Conservation (phyloP, 2,797 vertebrate genomes). For the Ataeniobius toweri region DNA sequence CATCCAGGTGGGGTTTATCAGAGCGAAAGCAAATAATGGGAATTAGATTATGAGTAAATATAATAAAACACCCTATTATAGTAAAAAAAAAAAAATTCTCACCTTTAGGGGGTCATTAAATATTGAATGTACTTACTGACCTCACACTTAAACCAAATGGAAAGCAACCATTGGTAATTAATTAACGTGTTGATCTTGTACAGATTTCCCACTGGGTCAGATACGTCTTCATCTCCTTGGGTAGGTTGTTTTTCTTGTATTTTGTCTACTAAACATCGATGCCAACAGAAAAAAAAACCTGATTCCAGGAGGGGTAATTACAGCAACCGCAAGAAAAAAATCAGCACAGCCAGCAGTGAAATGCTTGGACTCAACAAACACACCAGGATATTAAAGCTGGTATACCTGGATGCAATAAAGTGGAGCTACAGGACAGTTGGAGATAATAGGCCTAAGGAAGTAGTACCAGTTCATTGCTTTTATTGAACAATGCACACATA, state of each 20-base stretch:
- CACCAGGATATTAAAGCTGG: constrained; percentile 60
- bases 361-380: constrained; percentile 41
- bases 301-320: constrained; percentile 68
- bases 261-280: constrained; percentile 61
- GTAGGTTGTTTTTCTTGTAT: constrained; percentile 37
- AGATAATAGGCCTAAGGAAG: constrained; percentile 41
- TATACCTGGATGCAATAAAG: constrained; percentile 57
- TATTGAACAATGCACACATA: constrained; percentile 49
- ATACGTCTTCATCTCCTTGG: constrained; percentile 53
- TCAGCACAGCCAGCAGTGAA: constrained; percentile 42
- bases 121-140: constrained; percentile 15
- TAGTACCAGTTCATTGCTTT: constrained; percentile 57
- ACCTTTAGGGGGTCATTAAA: constrained; percentile 38
- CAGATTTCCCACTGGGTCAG: constrained; percentile 59
- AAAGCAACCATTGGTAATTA: constrained; percentile 55
- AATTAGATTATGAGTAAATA: constrained; percentile 36
- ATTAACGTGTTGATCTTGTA: constrained; percentile 57
- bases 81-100: background rate
- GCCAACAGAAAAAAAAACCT: constrained; percentile 12
- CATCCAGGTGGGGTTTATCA: constrained; percentile 17
- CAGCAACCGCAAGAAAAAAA: constrained; percentile 39
- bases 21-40: background rate
- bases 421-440: constrained; percentile 35
- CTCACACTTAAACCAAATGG: constrained; percentile 18
- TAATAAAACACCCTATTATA: background rate